Percentiles rank a stretch among this genome's conserved stretches.
phyloP scores from a whole-genome alignment of 1,140 invertebrate species.

The Acyrthosiphon pisum region DNA sequence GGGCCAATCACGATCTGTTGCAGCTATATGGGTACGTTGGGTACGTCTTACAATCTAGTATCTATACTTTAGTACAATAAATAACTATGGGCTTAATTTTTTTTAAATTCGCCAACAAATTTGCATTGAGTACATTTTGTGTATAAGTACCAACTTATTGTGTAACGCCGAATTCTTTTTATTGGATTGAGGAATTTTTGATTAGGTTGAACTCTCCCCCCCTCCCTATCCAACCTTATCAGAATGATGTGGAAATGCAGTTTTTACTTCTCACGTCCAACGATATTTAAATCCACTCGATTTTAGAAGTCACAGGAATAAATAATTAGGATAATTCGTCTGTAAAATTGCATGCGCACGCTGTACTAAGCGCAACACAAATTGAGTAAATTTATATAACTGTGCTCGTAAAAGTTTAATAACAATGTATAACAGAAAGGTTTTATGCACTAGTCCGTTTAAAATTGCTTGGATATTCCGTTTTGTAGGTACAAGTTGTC shows the following conservation, averaged over 20 bases:
- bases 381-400: no score
- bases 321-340: neutral
- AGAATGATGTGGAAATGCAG: neutral
- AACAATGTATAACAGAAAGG: neutral
- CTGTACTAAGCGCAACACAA: no score
- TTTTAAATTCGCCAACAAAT: neutral
- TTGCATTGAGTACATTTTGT: neutral
- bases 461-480: neutral
- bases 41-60: no score
- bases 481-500: neutral
- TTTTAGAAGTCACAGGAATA: neutral
- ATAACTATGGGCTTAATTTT: no score
- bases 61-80: no score
- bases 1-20: neutral
- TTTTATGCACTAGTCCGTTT: neutral
- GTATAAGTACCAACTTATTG: neutral
- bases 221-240: neutral
- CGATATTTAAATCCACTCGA: neutral
- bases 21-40: no score
- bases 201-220: neutral
- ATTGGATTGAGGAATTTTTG: neutral
- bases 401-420: no score
- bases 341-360: neutral
- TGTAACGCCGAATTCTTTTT: neutral
- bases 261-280: neutral